Base-by-base conservation (phyloP, 2,888 invertebrate genomes). In the Hydroisotoma schaefferi region DNA sequence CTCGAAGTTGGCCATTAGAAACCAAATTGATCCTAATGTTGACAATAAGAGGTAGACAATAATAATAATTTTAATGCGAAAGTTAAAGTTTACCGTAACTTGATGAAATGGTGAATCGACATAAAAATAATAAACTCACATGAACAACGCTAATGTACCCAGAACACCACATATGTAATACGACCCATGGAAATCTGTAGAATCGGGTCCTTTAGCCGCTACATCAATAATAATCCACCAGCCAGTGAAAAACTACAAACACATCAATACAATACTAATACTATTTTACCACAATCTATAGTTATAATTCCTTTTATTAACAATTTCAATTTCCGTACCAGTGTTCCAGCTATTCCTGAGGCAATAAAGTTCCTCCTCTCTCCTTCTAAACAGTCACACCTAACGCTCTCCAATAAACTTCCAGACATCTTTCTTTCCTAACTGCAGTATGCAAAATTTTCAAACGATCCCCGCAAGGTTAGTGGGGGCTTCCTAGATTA, bases 191-290 rank as follows among this genome's bases (percentile, higher is more conserved):
- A 83, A 81, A 29, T 81, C 76, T 25, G 68, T 61, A 54, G 76
- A 44, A 6, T 33, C 26, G 6, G 63, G 81, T 33, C 81, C 80
- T 0, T 86, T 84, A 74, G 89, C 87, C 22, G 85, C 85, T 0
- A 91, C 85, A 80, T 98, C 98, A 73, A 99, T 95, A 64, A 95
- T 87, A 65, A 94, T 85, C 99, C 98, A 99, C 97, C 98, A 98
- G 52, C 95, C 98, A 73, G 86, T 80, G 74, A 94, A 95, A 80
- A 98, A 98, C 94, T 94, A 75, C 54, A 79, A 78, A 10, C 10
- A 51, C 20, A 53, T 8, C 23, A 4, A 29, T n/a, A 26, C 15
- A 23, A 22, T 37, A 25, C 44, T 23, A 15, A 55, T 48, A 4
- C 8, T 25, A 2, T 28, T 43, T 20, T 29, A 55, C n/a, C n/a